These are phyloP conservation scores for Meriones psammophilus DNA, from an alignment of 2,797 vertebrate species.

Conservation along the genomic window DNA sequence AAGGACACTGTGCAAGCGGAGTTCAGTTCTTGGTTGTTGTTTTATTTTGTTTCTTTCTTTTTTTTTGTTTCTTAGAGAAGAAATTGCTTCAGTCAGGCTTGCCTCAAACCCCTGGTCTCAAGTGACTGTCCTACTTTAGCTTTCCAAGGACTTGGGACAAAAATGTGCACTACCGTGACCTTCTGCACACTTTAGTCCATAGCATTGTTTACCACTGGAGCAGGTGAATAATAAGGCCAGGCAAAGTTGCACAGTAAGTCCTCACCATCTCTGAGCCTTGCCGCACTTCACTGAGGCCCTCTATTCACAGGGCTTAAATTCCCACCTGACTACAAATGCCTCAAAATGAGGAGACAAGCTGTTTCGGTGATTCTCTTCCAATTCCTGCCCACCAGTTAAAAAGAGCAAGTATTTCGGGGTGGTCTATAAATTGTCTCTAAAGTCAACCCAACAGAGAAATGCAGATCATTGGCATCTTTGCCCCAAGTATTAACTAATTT, in stretches of 20 bases:
- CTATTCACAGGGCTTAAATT: neutral
- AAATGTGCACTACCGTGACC: too few relatives aligned
- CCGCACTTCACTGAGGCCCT: neutral
- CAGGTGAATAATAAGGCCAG: neutral
- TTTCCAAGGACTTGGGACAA: neutral
- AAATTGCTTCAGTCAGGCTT: neutral
- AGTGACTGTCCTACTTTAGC: neutral
- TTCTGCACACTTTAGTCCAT: neutral
- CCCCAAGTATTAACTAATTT: slow-evolving; percentile 49
- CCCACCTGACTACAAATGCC: neutral
- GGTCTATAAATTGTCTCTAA: slow-evolving; percentile 35
- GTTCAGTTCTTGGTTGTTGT: neutral
- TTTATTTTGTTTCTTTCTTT: neutral
- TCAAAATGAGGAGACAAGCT: slow-evolving; percentile 25
- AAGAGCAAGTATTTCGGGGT: neutral
- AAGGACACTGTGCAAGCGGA: neutral
- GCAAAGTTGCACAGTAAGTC: rapidly evolving
- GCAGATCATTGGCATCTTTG: neutral
- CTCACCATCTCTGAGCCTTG: neutral
- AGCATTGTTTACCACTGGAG: neutral
- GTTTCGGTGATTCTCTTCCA: slow-evolving; percentile 20
- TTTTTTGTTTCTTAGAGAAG: neutral
- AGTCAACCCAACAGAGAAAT: slow-evolving; percentile 44
- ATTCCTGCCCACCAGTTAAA: slow-evolving; percentile 14
- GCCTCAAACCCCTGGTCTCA: neutral